These are phyloP conservation scores for Eutolmus rufibarbis DNA, from an alignment of 2,888 invertebrate species.

Conservation along the genomic window DNA sequence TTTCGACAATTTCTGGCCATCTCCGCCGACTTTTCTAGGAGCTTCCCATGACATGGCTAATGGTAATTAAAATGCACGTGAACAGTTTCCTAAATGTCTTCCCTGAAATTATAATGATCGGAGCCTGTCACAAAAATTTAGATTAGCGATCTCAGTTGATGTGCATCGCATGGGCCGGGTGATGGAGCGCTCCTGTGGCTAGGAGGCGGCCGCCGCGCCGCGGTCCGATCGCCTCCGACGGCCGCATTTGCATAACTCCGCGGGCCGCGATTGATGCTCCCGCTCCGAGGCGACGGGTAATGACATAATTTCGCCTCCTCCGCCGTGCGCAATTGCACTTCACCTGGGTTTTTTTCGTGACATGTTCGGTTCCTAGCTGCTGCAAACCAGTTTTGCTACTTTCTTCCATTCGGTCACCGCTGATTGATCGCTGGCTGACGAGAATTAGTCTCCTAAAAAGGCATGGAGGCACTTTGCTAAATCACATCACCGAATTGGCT, in stretches of 20 bases:
- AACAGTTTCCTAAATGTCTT: slow-evolving; percentile 33
- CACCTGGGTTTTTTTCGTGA: background rate
- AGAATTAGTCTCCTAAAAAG: background rate
- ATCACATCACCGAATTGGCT: background rate
- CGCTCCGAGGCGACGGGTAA: background rate
- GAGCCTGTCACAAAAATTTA: slow-evolving; percentile 11
- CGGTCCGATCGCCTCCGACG: background rate
- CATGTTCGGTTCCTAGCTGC: background rate
- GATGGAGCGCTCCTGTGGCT: background rate
- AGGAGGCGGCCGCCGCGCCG: background rate
- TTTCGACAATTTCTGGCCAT: background rate
- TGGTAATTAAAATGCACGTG: slow-evolving; percentile 41
- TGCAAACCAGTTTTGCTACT: background rate
- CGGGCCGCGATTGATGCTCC: background rate
- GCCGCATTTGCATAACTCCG: background rate
- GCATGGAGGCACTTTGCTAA: background rate
- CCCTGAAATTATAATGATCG: slow-evolving; percentile 28
- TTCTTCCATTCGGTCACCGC: background rate
- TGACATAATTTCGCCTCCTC: background rate
- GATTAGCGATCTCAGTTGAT: slow-evolving; percentile 5
- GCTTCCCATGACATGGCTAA: slow-evolving; percentile 31
- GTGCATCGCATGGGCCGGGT: background rate
- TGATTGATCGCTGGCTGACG: background rate
- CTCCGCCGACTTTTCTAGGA: background rate
- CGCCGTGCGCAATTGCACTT: background rate